Percentiles rank a stretch among this genome's conserved stretches.
Evolutionary conservation across 2,797 vertebrate genomes (phyloP).

Genomic region (Columba guinea): DNA sequence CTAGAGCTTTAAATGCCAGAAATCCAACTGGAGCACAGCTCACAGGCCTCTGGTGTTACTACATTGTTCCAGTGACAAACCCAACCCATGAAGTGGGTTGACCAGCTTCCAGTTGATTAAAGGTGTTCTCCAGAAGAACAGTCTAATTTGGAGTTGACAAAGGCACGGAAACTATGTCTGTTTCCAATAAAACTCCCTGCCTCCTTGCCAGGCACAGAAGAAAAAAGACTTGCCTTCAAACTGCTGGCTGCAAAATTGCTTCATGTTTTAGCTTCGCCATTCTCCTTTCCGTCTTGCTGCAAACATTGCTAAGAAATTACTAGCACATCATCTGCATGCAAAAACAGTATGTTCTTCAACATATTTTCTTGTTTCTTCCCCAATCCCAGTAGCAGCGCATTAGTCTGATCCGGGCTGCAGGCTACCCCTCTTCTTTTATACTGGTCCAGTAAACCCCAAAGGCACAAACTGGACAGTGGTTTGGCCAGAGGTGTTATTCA

Average conservation of each 20-base stretch:
- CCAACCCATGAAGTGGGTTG: not conserved
- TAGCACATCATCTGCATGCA: not conserved
- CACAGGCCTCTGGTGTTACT: not conserved
- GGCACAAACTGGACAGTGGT: not conserved
- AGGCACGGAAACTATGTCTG: constrained; percentile 49
- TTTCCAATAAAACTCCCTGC: constrained; percentile 33
- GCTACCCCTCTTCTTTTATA: not conserved
- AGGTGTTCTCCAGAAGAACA: constrained; percentile 48
- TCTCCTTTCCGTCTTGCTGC: not conserved
- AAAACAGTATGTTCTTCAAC: not conserved
- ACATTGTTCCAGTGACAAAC: constrained; percentile 27
- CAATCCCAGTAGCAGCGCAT: not conserved
- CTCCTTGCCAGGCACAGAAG: constrained; percentile 34
- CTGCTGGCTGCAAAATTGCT: not conserved
- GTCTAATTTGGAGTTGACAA: not conserved
- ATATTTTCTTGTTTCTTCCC: not conserved
- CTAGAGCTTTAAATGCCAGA: constrained; percentile 15
- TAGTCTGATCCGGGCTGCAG: not conserved
- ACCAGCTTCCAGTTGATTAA: constrained; percentile 48
- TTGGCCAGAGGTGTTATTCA: not conserved
- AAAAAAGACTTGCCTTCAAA: constrained; percentile 18
- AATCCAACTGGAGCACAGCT: not conserved
- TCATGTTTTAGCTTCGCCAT: not conserved
- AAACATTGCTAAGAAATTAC: not conserved
- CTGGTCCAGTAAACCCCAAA: not conserved